phyloP scores from a whole-genome alignment of 1,140 invertebrate species.

The Meloidogyne floridensis region DNA sequence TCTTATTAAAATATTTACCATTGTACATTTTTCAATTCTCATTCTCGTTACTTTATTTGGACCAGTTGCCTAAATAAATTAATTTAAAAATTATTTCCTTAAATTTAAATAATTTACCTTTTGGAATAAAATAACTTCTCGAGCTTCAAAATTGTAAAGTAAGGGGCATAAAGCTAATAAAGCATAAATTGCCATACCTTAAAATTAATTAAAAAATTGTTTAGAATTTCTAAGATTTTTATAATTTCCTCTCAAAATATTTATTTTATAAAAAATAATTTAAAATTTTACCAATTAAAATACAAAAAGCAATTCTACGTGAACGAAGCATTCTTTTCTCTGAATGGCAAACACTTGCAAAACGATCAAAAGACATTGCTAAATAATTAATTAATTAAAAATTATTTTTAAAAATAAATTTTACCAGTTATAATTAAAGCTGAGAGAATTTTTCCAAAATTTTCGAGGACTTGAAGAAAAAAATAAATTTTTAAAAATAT shows the following conservation, averaged over 20 bases:
- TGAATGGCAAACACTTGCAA: conserved; percentile 62
- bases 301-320: conserved; percentile 50
- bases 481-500: not conserved
- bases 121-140: conserved; percentile 61
- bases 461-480: conserved; percentile 52
- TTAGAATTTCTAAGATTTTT: too few species aligned
- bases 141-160: conserved; percentile 60
- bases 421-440: conserved; percentile 58
- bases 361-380: conserved; percentile 64
- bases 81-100: not conserved
- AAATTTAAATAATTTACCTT: not conserved
- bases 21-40: conserved; percentile 64
- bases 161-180: conserved; percentile 61
- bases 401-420: not conserved
- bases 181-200: conserved; percentile 60
- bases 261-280: not conserved
- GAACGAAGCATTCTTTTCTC: conserved; percentile 56
- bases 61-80: conserved; percentile 54
- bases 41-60: conserved; percentile 56
- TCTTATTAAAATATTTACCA: conserved; percentile 41
- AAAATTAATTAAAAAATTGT: conserved; percentile 16
- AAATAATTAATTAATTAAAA: not conserved
- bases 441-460: conserved; percentile 65
- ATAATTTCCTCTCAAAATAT: not conserved
- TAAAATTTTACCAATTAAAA: conserved; percentile 47